phyloP scores from a whole-genome alignment of 1,140 invertebrate genomes.

The Limonius californicus region DNA sequence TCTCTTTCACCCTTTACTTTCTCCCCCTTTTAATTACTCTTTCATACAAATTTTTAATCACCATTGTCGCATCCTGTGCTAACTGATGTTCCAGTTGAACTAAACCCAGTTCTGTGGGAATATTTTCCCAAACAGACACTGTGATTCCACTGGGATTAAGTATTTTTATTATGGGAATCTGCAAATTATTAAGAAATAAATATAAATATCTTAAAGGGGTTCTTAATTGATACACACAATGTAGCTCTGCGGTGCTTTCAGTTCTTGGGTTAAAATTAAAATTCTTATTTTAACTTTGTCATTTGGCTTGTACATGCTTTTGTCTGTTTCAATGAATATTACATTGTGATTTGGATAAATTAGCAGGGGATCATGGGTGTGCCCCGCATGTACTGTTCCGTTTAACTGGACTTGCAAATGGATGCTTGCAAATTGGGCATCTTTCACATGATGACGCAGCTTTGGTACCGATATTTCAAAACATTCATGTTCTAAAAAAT shows the following conservation, averaged over 20 bases:
- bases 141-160: slow-evolving; percentile 56
- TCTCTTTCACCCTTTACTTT: too few species aligned
- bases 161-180: slow-evolving; percentile 59
- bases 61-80: slow-evolving; percentile 53
- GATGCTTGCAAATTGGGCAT: slow-evolving; percentile 34
- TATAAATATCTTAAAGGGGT: background rate
- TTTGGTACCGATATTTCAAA: slow-evolving; percentile 34
- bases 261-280: slow-evolving; percentile 50
- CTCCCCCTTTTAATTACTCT: too few species aligned
- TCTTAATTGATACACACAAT: background rate
- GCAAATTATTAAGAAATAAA: background rate
- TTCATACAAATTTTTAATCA: slow-evolving; percentile 42
- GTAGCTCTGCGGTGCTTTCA: slow-evolving; percentile 49
- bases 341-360: slow-evolving; percentile 49
- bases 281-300: slow-evolving; percentile 56
- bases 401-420: slow-evolving; percentile 49
- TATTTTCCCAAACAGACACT: slow-evolving; percentile 58
- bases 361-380: slow-evolving; percentile 49
- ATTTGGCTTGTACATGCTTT: slow-evolving; percentile 61
- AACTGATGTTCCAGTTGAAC: slow-evolving; percentile 54
- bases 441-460: slow-evolving; percentile 19
- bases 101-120: slow-evolving; percentile 52
- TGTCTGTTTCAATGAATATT: slow-evolving; percentile 53
- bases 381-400: slow-evolving; percentile 48
- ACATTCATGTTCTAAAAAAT: slow-evolving; percentile 32